Percentiles rank a stretch among this genome's conserved stretches.
Evolutionary conservation across 1,140 invertebrate genomes (phyloP).

Genomic region (Agrypnia vestita): DNA sequence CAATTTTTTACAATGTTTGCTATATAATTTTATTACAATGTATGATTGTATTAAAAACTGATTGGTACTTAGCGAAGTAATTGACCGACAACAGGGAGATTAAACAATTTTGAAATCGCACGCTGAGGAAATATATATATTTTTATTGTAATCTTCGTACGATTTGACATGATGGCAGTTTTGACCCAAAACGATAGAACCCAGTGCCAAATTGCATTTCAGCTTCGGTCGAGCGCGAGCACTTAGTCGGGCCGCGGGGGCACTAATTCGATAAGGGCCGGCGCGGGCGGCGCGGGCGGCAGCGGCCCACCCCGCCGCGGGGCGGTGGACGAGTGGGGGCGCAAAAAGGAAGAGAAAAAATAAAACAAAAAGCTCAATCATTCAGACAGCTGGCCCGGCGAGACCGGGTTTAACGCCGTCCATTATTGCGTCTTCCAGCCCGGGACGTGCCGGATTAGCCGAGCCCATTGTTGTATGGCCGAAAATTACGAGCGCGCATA

Average conservation of each 20-base stretch:
- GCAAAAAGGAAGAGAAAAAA: conserved; percentile 42
- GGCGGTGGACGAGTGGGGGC: background rate
- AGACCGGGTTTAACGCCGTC: conserved; percentile 58
- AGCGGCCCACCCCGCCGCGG: conserved; percentile 7
- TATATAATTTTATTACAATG: too few relatives aligned
- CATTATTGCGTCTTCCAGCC: conserved; percentile 58
- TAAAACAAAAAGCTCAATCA: conserved; percentile 61
- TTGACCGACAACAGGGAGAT: too few relatives aligned
- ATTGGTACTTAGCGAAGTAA: too few relatives aligned
- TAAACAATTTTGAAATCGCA: too few relatives aligned
- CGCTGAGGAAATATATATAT: too few relatives aligned
- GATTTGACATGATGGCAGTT: background rate
- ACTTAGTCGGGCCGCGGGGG: conserved; percentile 50
- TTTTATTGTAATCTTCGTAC: background rate
- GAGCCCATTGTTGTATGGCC: conserved; percentile 50
- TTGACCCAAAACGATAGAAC: conserved; percentile 44
- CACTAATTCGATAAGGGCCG: conserved; percentile 57
- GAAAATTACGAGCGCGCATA: conserved; percentile 38
- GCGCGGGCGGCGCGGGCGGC: conserved; percentile 41
- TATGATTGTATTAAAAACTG: too few relatives aligned
- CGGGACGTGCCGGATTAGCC: conserved; percentile 59
- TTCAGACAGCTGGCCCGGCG: conserved; percentile 55
- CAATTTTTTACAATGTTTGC: too few relatives aligned
- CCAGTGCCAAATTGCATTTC: conserved; percentile 58
- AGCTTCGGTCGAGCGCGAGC: conserved; percentile 53